These are phyloP conservation scores for Abramis brama DNA, from an alignment of 2,113 vertebrate species.

Conservation along the genomic window DNA sequence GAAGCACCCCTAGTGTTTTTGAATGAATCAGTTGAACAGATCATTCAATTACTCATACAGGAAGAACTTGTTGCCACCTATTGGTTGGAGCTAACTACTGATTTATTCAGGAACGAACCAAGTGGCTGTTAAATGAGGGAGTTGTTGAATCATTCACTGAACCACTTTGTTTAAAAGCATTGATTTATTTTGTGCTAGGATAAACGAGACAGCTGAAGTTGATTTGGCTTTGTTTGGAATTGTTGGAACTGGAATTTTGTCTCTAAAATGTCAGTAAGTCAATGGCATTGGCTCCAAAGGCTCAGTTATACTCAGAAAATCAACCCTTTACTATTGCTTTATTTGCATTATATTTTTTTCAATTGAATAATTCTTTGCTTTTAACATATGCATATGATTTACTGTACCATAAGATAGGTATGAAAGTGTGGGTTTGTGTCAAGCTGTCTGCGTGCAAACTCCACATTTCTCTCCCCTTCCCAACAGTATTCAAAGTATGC, in stretches of 20 bases:
- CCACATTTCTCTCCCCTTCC: slow-evolving; percentile 75
- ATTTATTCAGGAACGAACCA: background rate
- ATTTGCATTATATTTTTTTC: background rate
- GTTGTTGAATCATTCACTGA: background rate
- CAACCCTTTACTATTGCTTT: background rate
- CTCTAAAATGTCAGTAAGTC: background rate
- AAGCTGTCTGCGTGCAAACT: slow-evolving; percentile 75
- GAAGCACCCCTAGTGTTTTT: too few relatives aligned
- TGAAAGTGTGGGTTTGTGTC: slow-evolving; percentile 76
- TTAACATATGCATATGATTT: background rate
- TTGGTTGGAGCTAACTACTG: background rate
- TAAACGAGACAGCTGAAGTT: too few relatives aligned
- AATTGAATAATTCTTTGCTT: background rate
- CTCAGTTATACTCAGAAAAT: background rate
- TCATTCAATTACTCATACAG: too few relatives aligned
- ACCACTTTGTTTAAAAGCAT: too few relatives aligned
- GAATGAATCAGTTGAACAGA: too few relatives aligned
- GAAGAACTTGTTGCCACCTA: too few relatives aligned
- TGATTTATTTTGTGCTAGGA: too few relatives aligned
- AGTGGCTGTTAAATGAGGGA: background rate
- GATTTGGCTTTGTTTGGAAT: too few relatives aligned
- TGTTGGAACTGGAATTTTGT: background rate
- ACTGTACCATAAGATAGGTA: slow-evolving; percentile 73
- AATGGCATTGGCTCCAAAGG: background rate
- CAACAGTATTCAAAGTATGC: slow-evolving; percentile 80